Percentiles rank a stretch among this genome's conserved stretches.
Evolutionary conservation across 2,888 invertebrate genomes (phyloP).

Genomic region (Sinhomidia bicolor): DNA sequence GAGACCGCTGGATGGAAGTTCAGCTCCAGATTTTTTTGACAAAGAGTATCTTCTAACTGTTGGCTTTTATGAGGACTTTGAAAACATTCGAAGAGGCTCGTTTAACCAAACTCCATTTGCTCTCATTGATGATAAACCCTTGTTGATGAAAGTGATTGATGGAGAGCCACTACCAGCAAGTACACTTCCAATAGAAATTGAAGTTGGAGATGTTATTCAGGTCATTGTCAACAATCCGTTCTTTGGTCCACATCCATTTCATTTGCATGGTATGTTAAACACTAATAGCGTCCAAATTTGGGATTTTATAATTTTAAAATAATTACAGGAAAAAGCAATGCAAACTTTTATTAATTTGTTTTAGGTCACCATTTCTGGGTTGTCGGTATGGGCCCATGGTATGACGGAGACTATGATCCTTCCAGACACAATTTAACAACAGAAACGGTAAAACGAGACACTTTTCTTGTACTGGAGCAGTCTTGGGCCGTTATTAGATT

Average conservation of each 20-base stretch:
- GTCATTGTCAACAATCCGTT: constrained; percentile 73
- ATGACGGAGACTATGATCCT: constrained; percentile 63
- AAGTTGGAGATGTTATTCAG: constrained; percentile 69
- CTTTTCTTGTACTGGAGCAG: constrained; percentile 51
- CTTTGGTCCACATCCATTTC: constrained; percentile 75
- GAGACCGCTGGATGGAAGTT: constrained; percentile 59
- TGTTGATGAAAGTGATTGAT: constrained; percentile 63
- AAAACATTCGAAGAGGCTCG: constrained; percentile 49
- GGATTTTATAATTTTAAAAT: neutral
- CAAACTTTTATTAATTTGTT: no score
- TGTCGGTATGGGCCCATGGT: constrained; percentile 64
- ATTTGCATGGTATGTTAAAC: constrained; percentile 73
- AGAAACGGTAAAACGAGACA: constrained; percentile 71
- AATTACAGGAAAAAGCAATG: no score
- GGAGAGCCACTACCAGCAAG: constrained; percentile 52
- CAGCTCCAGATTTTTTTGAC: constrained; percentile 70
- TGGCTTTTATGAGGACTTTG: constrained; percentile 57
- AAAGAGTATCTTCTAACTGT: constrained; percentile 60
- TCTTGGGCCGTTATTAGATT: constrained; percentile 73
- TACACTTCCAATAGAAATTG: constrained; percentile 38
- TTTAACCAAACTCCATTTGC: constrained; percentile 70
- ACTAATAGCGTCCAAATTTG: neutral
- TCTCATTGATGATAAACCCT: constrained; percentile 57
- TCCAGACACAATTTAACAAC: constrained; percentile 34
- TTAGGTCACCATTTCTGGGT: constrained; percentile 73